Evolutionary conservation across 2,888 invertebrate species (phyloP), one percentile per base, ranked within the genome.

Genomic region (Sphaerolaimus hirsutus): DNA sequence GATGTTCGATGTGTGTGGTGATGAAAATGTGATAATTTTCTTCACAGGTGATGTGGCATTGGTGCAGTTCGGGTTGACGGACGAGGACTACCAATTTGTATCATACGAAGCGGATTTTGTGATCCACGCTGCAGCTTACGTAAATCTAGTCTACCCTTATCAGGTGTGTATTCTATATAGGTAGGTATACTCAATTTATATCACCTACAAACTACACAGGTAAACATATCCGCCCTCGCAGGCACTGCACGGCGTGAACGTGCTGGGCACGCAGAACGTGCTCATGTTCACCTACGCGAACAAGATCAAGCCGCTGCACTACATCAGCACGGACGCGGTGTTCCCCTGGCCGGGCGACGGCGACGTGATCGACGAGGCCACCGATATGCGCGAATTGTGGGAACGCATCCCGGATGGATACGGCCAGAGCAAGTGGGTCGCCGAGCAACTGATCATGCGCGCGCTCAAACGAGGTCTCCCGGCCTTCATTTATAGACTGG

Each of bases 61-160:
- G 46, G 51, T 60, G 43, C 61, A 64, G 46, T 58, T 67, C 50
- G 66, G 66, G 4, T 51, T 67, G 46, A 58, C 56, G 37, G 65
- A 66, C 26, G 66, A 65, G 35, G 63, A 65, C 47, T 65, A 62
- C 51, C 58, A 56, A 5, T 64, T 64, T 50, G 53, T 65, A 42
- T 58, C 58, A 48, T 64, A 64, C 32, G 66, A 67, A 46, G 58
- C 66, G 19, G 66, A 67, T 52, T 58, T 63, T 46, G 58, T 66
- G 37, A 59, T 66, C 21, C 67, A 67, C 51, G 61, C 66, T 12
- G 66, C 66, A 2, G 66, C 66, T 22, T 57, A 61, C 37, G 66
- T 67, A 46, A 67, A 67, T 51, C 57, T 67, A n/a, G 62, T 64
- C 44, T 67, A 66, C 49, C 66, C 66, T 7, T 67, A 66, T 52